Conservation (phyloP, 2,113 vertebrate species). For the Turnix velox region DNA sequence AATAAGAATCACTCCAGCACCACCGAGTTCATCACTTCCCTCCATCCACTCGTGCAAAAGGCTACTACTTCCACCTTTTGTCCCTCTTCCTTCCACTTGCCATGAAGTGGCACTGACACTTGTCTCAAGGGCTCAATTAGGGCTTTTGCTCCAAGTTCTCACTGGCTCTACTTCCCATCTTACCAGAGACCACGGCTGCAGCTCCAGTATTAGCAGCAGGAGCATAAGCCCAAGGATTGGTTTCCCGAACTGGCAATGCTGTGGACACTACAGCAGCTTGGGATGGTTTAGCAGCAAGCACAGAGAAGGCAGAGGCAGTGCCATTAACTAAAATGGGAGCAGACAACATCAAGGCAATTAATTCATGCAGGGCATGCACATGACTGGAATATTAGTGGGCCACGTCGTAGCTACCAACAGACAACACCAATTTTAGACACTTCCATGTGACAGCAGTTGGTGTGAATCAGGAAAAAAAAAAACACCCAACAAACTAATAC, state of each 20-base stretch:
- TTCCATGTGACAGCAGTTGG: constrained; percentile 45
- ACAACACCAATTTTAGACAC: neutral
- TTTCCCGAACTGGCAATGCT: constrained; percentile 91
- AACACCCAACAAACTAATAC: neutral
- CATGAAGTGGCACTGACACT: neutral
- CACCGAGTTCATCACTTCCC: neutral
- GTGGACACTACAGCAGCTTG: constrained; percentile 81
- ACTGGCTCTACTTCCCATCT: constrained; percentile 61
- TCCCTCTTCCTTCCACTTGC: constrained; percentile 29
- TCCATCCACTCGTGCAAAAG: neutral
- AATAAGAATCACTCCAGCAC: neutral
- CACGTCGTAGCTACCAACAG: constrained; percentile 32
- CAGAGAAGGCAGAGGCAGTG: constrained; percentile 82
- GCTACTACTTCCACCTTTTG: constrained; percentile 20
- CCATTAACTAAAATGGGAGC: constrained; percentile 93
- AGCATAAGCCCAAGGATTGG: constrained; percentile 95
- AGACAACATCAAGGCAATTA: constrained; percentile 77
- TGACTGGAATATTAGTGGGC: constrained; percentile 36
- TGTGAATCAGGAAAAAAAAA: neutral
- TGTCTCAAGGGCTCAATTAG: constrained; percentile 21
- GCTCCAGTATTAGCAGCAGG: constrained; percentile 78
- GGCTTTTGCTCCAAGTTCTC: constrained; percentile 60
- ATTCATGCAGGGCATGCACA: constrained; percentile 73
- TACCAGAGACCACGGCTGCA: constrained; percentile 78
- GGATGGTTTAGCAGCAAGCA: constrained; percentile 80